These are phyloP conservation scores for Aspidiotus destructor DNA, from an alignment of 2,888 invertebrate genomes.

Conservation along the genomic window DNA sequence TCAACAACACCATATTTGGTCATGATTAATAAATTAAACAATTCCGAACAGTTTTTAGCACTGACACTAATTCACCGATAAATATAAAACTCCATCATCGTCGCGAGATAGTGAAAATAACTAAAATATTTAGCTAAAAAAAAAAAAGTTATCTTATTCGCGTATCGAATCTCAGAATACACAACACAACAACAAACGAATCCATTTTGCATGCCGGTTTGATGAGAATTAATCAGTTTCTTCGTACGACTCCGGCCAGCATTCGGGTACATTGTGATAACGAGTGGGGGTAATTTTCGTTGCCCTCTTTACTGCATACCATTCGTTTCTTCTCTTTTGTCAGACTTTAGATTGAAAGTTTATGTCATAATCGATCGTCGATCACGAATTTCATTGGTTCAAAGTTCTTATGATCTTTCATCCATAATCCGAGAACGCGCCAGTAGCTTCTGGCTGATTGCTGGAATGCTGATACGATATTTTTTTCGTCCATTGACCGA, in stretches of 20 bases:
- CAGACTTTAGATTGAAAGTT: too few species aligned
- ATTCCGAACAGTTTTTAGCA: background rate
- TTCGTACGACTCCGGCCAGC: too few species aligned
- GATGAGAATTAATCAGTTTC: constrained; percentile 13
- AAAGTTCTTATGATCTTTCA: too few species aligned
- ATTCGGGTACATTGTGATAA: too few species aligned
- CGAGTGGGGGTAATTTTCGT: background rate
- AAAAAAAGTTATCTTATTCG: constrained; percentile 8
- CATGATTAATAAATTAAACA: constrained; percentile 26
- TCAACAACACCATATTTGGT: constrained; percentile 33
- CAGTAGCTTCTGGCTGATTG: too few species aligned
- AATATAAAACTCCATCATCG: background rate
- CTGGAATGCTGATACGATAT: too few species aligned
- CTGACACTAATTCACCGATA: too few species aligned
- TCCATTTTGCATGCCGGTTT: constrained; percentile 31
- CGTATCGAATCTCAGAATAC: background rate
- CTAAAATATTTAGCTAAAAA: background rate
- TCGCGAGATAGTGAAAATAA: background rate
- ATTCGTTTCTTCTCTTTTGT: constrained; percentile 1
- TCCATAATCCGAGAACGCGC: too few species aligned
- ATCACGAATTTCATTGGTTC: too few species aligned
- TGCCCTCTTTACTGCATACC: background rate
- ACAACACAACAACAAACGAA: constrained; percentile 31
- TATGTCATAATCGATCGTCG: too few species aligned
- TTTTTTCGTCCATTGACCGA: too few species aligned